Conservation (phyloP, 2,113 vertebrate species). For the Poeciliopsis retropinna region DNA sequence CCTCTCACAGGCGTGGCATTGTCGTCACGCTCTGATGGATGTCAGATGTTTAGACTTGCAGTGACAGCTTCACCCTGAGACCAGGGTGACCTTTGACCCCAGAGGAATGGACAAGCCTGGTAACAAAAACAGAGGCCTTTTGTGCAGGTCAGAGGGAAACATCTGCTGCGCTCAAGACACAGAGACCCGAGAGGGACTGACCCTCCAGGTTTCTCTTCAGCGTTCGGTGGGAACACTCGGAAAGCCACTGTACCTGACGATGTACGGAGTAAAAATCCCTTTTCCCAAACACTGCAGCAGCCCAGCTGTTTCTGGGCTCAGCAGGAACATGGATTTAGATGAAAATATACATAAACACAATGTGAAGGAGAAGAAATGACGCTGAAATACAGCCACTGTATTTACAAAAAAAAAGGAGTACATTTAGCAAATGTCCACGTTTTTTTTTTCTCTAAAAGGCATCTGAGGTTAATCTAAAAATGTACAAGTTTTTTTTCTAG, state of each 20-base stretch:
- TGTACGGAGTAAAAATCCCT: slow-evolving; percentile 19
- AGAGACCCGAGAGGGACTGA: slow-evolving; percentile 47
- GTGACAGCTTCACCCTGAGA: slow-evolving; percentile 74
- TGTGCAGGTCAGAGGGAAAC: slow-evolving; percentile 72
- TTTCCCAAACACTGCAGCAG: slow-evolving; percentile 4
- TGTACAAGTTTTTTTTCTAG: too few relatives aligned
- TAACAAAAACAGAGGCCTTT: slow-evolving; percentile 76
- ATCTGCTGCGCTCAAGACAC: slow-evolving; percentile 67
- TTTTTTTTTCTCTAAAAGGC: too few relatives aligned
- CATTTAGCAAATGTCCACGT: too few relatives aligned
- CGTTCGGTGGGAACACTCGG: slow-evolving; percentile 45
- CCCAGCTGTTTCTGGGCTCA: neutral
- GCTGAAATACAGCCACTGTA: too few relatives aligned
- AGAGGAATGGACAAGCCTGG: slow-evolving; percentile 67
- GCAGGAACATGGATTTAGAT: slow-evolving; percentile 17
- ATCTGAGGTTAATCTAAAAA: too few relatives aligned
- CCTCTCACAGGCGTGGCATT: slow-evolving; percentile 15
- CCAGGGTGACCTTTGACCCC: slow-evolving; percentile 71
- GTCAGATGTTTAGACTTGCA: slow-evolving; percentile 70
- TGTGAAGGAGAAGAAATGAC: neutral
- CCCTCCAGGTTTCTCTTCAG: slow-evolving; percentile 47
- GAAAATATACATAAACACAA: slow-evolving; percentile 39
- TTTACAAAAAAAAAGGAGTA: too few relatives aligned
- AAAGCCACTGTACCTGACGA: slow-evolving; percentile 42
- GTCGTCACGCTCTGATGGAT: slow-evolving; percentile 63